Evolutionary conservation across 2,797 vertebrate genomes (phyloP).

Genomic region (Glyptemys insculpta): DNA sequence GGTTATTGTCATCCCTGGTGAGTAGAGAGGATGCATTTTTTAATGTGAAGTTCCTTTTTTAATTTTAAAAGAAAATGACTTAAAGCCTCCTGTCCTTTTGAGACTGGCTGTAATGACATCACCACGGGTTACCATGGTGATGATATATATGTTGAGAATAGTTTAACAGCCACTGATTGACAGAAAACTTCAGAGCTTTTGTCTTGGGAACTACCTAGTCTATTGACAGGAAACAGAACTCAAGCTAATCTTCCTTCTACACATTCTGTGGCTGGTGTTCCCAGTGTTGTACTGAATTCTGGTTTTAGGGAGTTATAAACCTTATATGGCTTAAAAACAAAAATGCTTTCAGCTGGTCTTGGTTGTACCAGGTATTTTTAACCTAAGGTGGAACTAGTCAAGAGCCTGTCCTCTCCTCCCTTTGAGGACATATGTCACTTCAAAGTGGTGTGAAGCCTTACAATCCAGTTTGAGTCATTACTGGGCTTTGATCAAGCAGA

Average conservation of each 20-base stretch:
- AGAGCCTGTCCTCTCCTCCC: background rate
- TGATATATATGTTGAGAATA: slow-evolving; percentile 63
- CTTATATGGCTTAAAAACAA: background rate
- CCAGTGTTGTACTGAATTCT: accelerated
- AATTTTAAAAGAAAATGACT: slow-evolving; percentile 77
- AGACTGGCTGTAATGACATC: slow-evolving; percentile 74
- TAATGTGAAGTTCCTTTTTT: slow-evolving; percentile 78
- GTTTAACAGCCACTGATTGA: slow-evolving; percentile 73
- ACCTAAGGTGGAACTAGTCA: background rate
- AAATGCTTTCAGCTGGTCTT: background rate
- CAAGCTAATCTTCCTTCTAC: slow-evolving; percentile 32
- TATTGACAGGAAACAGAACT: slow-evolving; percentile 71
- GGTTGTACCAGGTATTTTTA: background rate
- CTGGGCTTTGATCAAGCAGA: background rate
- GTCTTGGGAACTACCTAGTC: slow-evolving; percentile 51
- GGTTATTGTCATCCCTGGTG: slow-evolving; percentile 72
- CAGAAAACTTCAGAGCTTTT: slow-evolving; percentile 60
- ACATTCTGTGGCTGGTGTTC: accelerated
- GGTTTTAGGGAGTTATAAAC: background rate
- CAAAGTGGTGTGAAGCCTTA: background rate
- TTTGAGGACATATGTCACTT: background rate
- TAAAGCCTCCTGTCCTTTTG: slow-evolving; percentile 74
- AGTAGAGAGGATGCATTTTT: slow-evolving; percentile 72
- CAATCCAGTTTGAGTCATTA: background rate
- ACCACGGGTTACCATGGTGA: slow-evolving; percentile 71